Conservation (phyloP, 53 echinoderm and acorn worm genomes). For the Pentamera pediparva region DNA sequence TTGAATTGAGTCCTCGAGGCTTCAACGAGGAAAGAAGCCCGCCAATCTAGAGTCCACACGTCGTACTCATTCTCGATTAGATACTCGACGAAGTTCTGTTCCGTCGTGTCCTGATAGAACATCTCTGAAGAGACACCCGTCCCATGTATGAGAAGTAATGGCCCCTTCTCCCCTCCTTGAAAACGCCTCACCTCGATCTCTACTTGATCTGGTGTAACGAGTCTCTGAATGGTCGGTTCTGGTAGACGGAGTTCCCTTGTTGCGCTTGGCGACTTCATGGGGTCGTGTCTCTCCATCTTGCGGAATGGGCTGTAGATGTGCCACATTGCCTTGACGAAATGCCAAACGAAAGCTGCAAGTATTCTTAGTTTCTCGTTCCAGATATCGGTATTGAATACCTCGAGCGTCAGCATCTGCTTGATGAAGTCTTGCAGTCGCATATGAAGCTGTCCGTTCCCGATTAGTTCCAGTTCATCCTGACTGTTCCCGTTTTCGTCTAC, state of each 20-base stretch:
- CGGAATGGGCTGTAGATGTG: conserved; percentile 53
- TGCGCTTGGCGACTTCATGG: conserved; percentile 17
- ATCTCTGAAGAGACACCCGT: conserved; percentile 53
- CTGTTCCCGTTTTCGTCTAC: not conserved
- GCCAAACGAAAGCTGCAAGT: conserved; percentile 42
- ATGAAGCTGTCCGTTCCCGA: conserved; percentile 47
- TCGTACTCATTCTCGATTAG: conserved; percentile 48
- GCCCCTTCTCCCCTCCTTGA: conserved; percentile 44
- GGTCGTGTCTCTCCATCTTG: conserved; percentile 33
- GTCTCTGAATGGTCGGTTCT: conserved; percentile 3
- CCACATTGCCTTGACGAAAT: conserved; percentile 54
- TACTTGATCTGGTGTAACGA: conserved; percentile 38
- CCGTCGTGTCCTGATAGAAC: conserved; percentile 50
- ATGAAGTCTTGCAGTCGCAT: conserved; percentile 50
- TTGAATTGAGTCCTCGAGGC: conserved; percentile 26
- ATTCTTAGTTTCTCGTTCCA: conserved; percentile 37
- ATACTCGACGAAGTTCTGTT: conserved; percentile 50
- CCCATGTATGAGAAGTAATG: conserved; percentile 51
- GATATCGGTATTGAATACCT: conserved; percentile 48
- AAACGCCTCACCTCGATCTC: conserved; percentile 41
- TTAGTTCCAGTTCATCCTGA: not conserved
- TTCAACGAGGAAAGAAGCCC: conserved; percentile 32
- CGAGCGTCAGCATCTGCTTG: conserved; percentile 54
- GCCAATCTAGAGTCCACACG: conserved; percentile 53
- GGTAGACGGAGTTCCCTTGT: conserved; percentile 15